A percentile compares a stretch with the other conserved stretches of the same genome.
Evolutionary conservation across 2,888 invertebrate species (phyloP).

Genomic region (Alloplasta piceator): DNA sequence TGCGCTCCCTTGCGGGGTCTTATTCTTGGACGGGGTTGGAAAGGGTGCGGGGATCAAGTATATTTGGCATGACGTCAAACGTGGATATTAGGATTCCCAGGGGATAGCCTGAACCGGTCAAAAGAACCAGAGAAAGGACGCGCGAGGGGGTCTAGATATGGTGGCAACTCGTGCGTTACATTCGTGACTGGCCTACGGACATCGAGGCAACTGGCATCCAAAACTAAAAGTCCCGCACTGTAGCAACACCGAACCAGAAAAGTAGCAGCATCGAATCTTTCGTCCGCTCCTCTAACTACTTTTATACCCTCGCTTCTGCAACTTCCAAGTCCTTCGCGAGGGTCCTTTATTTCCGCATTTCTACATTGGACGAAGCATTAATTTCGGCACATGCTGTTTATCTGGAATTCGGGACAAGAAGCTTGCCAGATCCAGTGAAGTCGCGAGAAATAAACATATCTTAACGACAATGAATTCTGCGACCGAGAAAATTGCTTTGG

Average conservation of each 20-base stretch:
- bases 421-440: too few relatives aligned
- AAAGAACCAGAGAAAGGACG: slow-evolving; percentile 69
- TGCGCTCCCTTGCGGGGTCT: slow-evolving; percentile 35
- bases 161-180: slow-evolving; percentile 79
- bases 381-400: too few relatives aligned
- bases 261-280: slow-evolving; percentile 53
- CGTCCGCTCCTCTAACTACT: slow-evolving; percentile 45
- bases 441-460: too few relatives aligned
- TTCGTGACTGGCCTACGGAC: slow-evolving; percentile 81
- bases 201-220: slow-evolving; percentile 57
- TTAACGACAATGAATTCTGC: too few relatives aligned
- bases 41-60: slow-evolving; percentile 78
- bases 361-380: too few relatives aligned
- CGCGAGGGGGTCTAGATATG: slow-evolving; percentile 67
- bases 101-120: slow-evolving; percentile 69
- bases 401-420: too few relatives aligned
- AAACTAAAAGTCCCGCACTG: slow-evolving; percentile 32
- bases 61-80: slow-evolving; percentile 82
- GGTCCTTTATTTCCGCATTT: too few relatives aligned
- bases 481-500: too few relatives aligned
- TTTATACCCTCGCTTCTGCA: slow-evolving; percentile 21
- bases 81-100: slow-evolving; percentile 81
- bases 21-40: slow-evolving; percentile 67
- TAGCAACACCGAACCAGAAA: slow-evolving; percentile 47
- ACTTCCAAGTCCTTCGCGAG: neutral